A percentile compares a stretch with the other conserved stretches of the same genome.
Evolutionary conservation across 2,113 vertebrate genomes (phyloP).

Genomic region (Corythoichthys intestinalis): DNA sequence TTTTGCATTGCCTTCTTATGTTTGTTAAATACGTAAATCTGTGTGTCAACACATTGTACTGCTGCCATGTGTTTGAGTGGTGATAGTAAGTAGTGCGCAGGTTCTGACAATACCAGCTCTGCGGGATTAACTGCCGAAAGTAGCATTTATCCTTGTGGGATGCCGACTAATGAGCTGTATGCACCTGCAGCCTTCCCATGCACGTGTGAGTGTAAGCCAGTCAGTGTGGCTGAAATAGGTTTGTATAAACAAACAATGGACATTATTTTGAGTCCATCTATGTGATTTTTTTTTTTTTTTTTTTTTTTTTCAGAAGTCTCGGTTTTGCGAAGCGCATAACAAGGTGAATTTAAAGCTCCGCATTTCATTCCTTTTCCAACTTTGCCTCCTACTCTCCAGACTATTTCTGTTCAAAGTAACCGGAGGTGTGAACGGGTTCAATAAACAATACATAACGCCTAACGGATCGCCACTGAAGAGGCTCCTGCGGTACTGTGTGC

Average conservation of each 20-base stretch:
- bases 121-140: conserved; percentile 47
- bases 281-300: no score
- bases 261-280: no score
- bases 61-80: conserved; percentile 5
- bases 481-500: conserved; percentile 2
- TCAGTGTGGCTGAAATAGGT: conserved; percentile 7
- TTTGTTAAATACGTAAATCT: background rate
- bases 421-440: conserved; percentile 40
- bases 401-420: conserved; percentile 41
- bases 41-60: background rate
- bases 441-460: conserved; percentile 11
- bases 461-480: conserved; percentile 29
- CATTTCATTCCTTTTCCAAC: conserved; percentile 33
- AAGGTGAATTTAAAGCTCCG: background rate
- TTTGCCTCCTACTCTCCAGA: conserved; percentile 51
- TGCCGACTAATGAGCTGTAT: conserved; percentile 56
- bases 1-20: background rate
- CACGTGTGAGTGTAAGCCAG: conserved; percentile 9
- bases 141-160: conserved; percentile 55
- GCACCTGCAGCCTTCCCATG: conserved; percentile 17
- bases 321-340: background rate
- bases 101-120: conserved; percentile 31
- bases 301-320: background rate
- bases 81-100: background rate
- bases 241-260: background rate